A percentile compares a stretch with the other conserved stretches of the same genome.
These are phyloP conservation scores for Channa striata DNA, from an alignment of 2,797 vertebrate genomes.

Conservation along the genomic window DNA sequence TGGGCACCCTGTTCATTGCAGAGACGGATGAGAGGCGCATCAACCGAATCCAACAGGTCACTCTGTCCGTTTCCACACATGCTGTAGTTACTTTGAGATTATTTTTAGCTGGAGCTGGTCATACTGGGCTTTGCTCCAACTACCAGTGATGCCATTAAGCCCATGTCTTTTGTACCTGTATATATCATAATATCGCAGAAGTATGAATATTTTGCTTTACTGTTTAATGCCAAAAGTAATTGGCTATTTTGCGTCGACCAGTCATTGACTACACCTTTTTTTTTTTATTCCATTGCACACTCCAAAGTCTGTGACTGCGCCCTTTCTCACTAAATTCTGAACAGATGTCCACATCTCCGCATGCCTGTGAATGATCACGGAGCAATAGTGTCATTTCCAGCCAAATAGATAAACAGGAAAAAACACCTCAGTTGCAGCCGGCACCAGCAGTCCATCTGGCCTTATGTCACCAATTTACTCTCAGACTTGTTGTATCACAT, in stretches of 20 bases:
- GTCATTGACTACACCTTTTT: neutral
- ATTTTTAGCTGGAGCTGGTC: neutral
- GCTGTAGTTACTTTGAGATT: neutral
- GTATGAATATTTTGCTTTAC: neutral
- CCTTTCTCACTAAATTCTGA: neutral
- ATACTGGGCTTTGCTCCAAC: neutral
- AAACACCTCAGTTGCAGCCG: constrained; percentile 6
- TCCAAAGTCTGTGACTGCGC: neutral
- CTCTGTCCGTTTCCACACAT: neutral
- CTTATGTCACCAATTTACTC: constrained; percentile 16
- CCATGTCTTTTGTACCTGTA: neutral
- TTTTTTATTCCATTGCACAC: neutral
- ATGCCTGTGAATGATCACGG: neutral
- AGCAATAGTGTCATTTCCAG: neutral
- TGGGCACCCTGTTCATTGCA: constrained; percentile 93
- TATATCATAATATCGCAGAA: neutral
- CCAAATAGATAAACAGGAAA: constrained; percentile 18
- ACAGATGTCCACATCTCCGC: neutral
- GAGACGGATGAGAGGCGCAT: constrained; percentile 97
- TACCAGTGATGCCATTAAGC: neutral
- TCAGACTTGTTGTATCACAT: constrained; percentile 7
- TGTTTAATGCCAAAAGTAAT: neutral
- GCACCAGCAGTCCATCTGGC: constrained; percentile 24
- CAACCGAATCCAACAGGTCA: constrained; percentile 96
- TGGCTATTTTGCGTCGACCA: neutral